Evolutionary conservation across 2,113 vertebrate species (phyloP).

Genomic region (Tylochromis polylepis): DNA sequence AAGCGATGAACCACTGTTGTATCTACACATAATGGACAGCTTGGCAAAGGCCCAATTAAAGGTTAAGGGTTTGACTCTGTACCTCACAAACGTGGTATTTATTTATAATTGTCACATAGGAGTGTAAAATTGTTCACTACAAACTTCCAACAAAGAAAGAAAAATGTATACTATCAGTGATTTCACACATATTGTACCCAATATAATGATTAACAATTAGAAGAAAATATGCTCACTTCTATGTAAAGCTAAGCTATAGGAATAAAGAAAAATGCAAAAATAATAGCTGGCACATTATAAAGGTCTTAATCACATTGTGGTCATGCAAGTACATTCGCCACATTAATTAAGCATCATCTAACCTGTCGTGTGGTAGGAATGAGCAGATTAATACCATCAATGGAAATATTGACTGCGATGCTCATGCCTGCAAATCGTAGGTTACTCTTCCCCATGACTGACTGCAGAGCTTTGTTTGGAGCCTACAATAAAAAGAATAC

Average conservation of each 20-base stretch:
- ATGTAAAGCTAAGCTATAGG: background rate
- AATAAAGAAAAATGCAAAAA: background rate
- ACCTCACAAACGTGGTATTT: background rate
- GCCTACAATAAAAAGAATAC: conserved; percentile 57
- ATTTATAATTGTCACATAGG: background rate
- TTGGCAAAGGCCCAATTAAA: background rate
- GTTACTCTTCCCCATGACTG: conserved; percentile 92
- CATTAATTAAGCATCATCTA: background rate
- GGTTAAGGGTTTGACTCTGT: background rate
- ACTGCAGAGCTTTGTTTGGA: conserved; percentile 85
- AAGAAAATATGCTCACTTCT: fast-evolving
- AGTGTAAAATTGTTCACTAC: background rate
- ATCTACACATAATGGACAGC: background rate
- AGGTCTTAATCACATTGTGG: background rate
- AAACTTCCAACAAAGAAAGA: background rate
- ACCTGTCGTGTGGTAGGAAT: conserved; percentile 92
- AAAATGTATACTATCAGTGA: background rate
- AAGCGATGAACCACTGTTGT: fast-evolving
- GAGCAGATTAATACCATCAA: conserved; percentile 87
- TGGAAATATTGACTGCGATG: conserved; percentile 88
- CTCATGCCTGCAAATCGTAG: conserved; percentile 92
- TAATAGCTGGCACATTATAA: background rate
- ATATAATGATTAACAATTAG: background rate
- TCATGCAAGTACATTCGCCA: background rate
- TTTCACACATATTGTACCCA: background rate